Conservation (phyloP, 35 echinoderm and acorn worm genomes). For the Eucidaris tribuloides region DNA sequence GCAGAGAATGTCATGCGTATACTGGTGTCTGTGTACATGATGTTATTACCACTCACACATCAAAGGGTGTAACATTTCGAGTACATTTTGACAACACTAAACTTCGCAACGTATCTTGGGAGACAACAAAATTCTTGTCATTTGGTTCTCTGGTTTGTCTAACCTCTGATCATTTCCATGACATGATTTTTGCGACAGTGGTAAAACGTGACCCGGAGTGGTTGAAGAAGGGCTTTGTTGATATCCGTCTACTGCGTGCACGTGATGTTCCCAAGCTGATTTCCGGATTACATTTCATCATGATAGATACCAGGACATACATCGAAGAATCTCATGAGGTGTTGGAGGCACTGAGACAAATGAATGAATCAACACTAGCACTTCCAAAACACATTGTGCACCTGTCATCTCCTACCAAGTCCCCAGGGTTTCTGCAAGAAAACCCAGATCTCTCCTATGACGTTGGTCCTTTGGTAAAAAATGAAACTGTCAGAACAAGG, state of each 20-base stretch:
- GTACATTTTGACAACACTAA: constrained; percentile 43
- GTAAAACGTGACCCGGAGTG: constrained; percentile 60
- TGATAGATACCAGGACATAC: constrained; percentile 66
- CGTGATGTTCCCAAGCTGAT: not conserved
- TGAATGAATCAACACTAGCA: constrained; percentile 25
- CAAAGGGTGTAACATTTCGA: constrained; percentile 48
- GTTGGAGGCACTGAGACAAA: constrained; percentile 44
- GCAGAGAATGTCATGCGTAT: constrained; percentile 58
- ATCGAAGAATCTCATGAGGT: constrained; percentile 72
- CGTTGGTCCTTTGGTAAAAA: constrained; percentile 23
- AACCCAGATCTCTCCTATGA: constrained; percentile 36
- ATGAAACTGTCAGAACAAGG: not conserved
- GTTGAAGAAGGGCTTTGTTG: constrained; percentile 65
- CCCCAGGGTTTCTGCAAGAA: constrained; percentile 9
- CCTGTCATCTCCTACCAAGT: not conserved
- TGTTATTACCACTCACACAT: constrained; percentile 14
- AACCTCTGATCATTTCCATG: constrained; percentile 72
- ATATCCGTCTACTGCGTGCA: constrained; percentile 50
- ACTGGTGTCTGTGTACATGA: constrained; percentile 55
- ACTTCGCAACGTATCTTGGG: constrained; percentile 56
- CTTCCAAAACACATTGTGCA: constrained; percentile 50
- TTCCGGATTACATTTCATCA: constrained; percentile 30
- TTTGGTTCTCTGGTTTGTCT: constrained; percentile 87
- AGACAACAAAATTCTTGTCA: constrained; percentile 53
- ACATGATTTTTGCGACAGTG: constrained; percentile 76